Evolutionary conservation across 1,140 invertebrate genomes (phyloP).

Genomic region (Lasioglossum baleicum): DNA sequence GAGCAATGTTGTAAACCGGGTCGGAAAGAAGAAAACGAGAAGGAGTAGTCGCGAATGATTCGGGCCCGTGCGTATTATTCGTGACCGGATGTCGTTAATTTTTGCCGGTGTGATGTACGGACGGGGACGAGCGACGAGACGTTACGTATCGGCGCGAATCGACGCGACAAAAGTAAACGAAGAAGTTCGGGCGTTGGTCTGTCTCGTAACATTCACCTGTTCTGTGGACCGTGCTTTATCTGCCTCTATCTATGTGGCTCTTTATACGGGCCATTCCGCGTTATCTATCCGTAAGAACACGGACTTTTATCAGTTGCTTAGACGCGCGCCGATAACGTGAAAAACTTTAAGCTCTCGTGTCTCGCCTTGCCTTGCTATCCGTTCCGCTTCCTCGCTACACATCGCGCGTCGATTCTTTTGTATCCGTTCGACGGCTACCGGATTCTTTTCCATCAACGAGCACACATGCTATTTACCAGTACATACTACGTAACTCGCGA

Average conservation of each 20-base stretch:
- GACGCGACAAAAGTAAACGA: constrained; percentile 24
- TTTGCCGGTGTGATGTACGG: background rate
- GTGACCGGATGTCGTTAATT: background rate
- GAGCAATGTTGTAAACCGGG: background rate
- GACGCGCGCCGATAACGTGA: constrained; percentile 73
- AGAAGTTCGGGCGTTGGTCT: constrained; percentile 74
- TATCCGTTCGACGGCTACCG: constrained; percentile 2
- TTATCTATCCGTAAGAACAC: constrained; percentile 76
- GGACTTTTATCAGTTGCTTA: constrained; percentile 80
- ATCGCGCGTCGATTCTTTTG: constrained; percentile 20
- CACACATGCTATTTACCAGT: too few species aligned
- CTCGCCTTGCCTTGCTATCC: constrained; percentile 29
- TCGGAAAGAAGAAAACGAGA: background rate
- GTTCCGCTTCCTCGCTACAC: constrained; percentile 42
- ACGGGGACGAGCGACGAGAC: constrained; percentile 24
- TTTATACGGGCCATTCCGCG: constrained; percentile 74
- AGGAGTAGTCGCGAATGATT: background rate
- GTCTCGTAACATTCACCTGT: constrained; percentile 73
- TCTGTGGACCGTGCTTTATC: constrained; percentile 76
- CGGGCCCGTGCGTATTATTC: background rate
- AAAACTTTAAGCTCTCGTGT: constrained; percentile 61
- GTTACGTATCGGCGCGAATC: constrained; percentile 23
- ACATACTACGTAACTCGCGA: too few species aligned
- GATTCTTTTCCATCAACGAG: background rate
- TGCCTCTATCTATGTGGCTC: constrained; percentile 75